A percentile compares a stretch with the other conserved stretches of the same genome.
These are phyloP conservation scores for Holotrichia oblita DNA, from an alignment of 1,140 invertebrate species.

Conservation along the genomic window DNA sequence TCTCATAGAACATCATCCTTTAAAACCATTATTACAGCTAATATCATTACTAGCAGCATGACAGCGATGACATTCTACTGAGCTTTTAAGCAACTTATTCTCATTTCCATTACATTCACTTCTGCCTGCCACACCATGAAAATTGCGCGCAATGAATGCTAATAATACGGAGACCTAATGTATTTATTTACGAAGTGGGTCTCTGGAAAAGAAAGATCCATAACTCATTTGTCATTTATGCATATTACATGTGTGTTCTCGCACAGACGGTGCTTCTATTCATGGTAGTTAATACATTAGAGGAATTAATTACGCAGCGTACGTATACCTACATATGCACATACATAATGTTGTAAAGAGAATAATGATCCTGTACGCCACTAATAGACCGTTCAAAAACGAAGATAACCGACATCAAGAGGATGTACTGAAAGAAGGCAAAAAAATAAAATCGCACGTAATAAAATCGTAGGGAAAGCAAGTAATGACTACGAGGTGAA, in stretches of 20 bases:
- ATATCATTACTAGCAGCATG: too few species aligned
- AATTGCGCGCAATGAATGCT: too few species aligned
- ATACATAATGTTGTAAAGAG: neutral
- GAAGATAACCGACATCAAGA: neutral
- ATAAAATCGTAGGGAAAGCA: constrained; percentile 14
- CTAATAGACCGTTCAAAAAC: constrained; percentile 9
- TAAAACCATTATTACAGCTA: too few species aligned
- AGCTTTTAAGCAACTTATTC: too few species aligned
- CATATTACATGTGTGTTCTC: neutral
- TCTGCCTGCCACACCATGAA: too few species aligned
- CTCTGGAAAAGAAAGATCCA: neutral
- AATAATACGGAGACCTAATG: neutral
- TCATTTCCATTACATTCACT: too few species aligned
- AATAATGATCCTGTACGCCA: neutral
- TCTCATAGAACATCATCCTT: too few species aligned
- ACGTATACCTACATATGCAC: neutral
- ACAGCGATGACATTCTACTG: too few species aligned
- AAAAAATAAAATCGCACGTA: neutral
- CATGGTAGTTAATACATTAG: constrained; percentile 6
- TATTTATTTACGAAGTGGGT: neutral
- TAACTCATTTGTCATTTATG: constrained; percentile 17
- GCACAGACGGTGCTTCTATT: neutral
- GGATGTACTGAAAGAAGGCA: neutral
- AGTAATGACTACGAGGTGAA: neutral
- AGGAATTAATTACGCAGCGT: constrained; percentile 2